phyloP scores from a whole-genome alignment of 2,113 vertebrate species.

The Scatophagus argus region DNA sequence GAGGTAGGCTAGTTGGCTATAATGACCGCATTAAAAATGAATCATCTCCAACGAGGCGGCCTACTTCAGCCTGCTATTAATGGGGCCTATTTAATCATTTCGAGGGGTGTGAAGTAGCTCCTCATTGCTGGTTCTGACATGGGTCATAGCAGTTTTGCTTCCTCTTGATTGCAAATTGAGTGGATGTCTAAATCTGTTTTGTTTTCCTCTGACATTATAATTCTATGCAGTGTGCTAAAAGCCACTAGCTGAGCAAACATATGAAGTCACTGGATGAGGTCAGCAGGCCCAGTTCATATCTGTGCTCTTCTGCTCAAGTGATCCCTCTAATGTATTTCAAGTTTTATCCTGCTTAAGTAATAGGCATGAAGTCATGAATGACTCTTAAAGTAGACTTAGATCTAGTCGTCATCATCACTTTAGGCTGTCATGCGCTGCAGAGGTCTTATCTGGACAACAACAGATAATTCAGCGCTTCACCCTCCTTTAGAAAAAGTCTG shows the following conservation, averaged over 20 bases:
- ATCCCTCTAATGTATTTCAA: conserved; percentile 50
- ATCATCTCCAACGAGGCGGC: conserved; percentile 66
- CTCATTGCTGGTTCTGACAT: conserved; percentile 28
- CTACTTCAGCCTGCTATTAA: conserved; percentile 63
- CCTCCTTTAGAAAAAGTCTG: conserved; percentile 18
- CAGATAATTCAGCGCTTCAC: conserved; percentile 9
- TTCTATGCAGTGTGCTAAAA: conserved; percentile 11
- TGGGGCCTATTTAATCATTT: conserved; percentile 62
- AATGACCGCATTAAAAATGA: conserved; percentile 79
- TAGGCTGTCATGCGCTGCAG: not conserved
- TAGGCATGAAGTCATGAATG: conserved; percentile 55
- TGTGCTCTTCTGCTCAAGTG: conserved; percentile 12
- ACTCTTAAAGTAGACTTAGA: conserved; percentile 36
- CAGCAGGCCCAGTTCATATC: conserved; percentile 44
- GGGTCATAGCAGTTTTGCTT: conserved; percentile 10
- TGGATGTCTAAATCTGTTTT: conserved; percentile 14
- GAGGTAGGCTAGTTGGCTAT: conserved; percentile 59
- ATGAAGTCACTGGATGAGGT: conserved; percentile 69
- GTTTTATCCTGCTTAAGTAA: conserved; percentile 54
- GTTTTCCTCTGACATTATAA: conserved; percentile 45
- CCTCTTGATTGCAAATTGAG: conserved; percentile 41
- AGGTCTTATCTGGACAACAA: conserved; percentile 6
- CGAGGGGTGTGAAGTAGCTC: conserved; percentile 51
- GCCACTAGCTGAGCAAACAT: conserved; percentile 53
- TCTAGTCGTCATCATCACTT: conserved; percentile 6